Evolutionary conservation across 2,113 vertebrate genomes (phyloP).

Genomic region (Anarhynchus alexandrinus): DNA sequence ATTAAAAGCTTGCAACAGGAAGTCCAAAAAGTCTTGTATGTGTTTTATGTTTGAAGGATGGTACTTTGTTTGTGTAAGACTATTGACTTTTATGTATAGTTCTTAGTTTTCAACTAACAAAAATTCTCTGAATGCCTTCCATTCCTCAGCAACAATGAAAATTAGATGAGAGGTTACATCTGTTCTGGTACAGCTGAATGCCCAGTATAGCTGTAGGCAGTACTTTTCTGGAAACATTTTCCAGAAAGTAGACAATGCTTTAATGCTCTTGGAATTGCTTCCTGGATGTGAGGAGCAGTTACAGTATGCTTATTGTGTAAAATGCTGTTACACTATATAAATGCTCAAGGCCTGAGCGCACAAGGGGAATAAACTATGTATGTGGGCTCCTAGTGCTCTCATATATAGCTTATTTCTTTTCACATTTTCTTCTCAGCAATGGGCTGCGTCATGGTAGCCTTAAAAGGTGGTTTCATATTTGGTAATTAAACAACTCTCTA

Average conservation of each 20-base stretch:
- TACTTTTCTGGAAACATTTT: not conserved
- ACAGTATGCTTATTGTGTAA: not conserved
- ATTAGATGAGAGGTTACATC: not conserved
- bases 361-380: not conserved
- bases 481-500: not conserved
- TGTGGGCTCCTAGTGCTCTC: not conserved
- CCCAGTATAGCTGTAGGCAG: not conserved
- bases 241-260: not conserved
- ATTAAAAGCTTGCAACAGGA: not conserved
- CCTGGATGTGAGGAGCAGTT: not conserved
- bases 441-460: not conserved
- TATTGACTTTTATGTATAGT: not conserved
- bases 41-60: not conserved
- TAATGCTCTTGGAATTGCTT: not conserved
- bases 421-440: not conserved
- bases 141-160: not conserved
- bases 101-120: not conserved
- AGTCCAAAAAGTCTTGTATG: not conserved
- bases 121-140: not conserved
- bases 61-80: not conserved
- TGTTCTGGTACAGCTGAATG: not conserved
- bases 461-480: not conserved
- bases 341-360: not conserved
- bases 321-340: not conserved
- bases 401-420: too few relatives aligned